A percentile compares a stretch with the other conserved stretches of the same genome.
Evolutionary conservation across 2,888 invertebrate species (phyloP).

Genomic region (Epistrophe eligans): DNA sequence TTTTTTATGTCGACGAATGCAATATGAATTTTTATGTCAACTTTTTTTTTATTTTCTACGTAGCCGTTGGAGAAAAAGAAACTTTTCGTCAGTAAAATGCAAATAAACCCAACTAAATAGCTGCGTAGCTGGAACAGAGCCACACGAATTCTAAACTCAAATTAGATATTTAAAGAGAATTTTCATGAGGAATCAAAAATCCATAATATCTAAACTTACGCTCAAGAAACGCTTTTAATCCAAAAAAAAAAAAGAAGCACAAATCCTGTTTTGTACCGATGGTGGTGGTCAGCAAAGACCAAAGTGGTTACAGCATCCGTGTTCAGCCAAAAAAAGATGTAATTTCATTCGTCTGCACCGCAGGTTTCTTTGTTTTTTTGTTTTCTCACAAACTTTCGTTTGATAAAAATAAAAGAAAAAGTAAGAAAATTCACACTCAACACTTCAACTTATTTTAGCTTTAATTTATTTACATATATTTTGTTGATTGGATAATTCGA

Average conservation of each 20-base stretch:
- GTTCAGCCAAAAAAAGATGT: neutral
- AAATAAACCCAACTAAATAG: neutral
- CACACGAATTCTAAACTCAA: neutral
- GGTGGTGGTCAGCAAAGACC: neutral
- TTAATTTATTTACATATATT: neutral
- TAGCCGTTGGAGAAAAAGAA: neutral
- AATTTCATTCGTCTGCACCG: neutral
- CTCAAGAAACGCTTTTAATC: constrained; percentile 24
- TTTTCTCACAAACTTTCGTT: neutral
- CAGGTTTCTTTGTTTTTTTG: neutral
- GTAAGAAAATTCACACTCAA: neutral
- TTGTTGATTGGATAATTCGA: constrained; percentile 14
- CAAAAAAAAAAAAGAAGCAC: neutral
- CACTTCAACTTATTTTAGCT: constrained; percentile 2
- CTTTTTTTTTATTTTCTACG: neutral
- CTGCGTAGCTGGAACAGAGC: neutral
- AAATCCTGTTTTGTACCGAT: constrained; percentile 14
- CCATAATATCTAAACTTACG: constrained; percentile 8
- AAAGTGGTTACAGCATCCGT: constrained; percentile 28
- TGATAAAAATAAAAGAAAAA: constrained; percentile 15
- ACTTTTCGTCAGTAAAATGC: neutral
- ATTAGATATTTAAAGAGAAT: neutral
- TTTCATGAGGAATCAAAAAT: neutral
- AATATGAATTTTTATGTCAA: constrained; percentile 8
- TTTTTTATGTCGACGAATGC: neutral